A percentile compares a stretch with the other conserved stretches of the same genome.
Conservation (phyloP, 2,797 vertebrate genomes). For the Champsocephalus gunnari region DNA sequence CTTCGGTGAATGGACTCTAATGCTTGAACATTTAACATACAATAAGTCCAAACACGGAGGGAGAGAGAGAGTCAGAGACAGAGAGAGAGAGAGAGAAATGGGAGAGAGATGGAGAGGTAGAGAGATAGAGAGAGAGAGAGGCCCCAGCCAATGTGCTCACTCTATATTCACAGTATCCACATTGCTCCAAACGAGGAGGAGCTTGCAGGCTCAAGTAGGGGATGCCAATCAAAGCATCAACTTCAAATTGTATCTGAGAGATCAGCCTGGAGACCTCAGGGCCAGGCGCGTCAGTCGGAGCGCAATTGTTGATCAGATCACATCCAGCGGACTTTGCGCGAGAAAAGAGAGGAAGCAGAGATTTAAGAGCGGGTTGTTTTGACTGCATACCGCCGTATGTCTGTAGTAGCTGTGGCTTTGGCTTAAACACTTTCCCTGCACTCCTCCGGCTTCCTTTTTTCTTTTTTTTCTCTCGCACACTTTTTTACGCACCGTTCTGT, state of each 20-base stretch:
- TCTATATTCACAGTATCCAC: constrained; percentile 89
- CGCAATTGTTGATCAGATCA: constrained; percentile 98
- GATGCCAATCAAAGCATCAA: constrained; percentile 99
- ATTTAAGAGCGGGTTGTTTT: constrained; percentile 86
- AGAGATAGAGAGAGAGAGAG: constrained; percentile 63
- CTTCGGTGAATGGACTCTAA: constrained; percentile 90
- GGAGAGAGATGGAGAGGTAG: constrained; percentile 7
- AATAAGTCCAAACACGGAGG: constrained; percentile 86
- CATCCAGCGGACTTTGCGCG: constrained; percentile 93
- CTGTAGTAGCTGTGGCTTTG: constrained; percentile 70
- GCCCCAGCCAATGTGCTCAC: constrained; percentile 88
- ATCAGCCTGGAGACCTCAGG: constrained; percentile 96
- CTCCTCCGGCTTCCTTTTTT: constrained; percentile 55
- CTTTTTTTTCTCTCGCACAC: constrained; percentile 31
- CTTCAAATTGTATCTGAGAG: constrained; percentile 99
- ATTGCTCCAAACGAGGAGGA: constrained; percentile 91
- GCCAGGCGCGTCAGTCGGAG: constrained; percentile 97
- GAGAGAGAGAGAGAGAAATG: constrained; percentile 8
- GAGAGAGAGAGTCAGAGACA: constrained; percentile 34
- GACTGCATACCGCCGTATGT: constrained; percentile 67
- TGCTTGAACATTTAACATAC: constrained; percentile 93
- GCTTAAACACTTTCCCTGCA: constrained; percentile 72
- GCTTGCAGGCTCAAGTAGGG: constrained; percentile 90
- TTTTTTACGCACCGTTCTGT: constrained; percentile 61
- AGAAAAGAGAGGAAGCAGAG: constrained; percentile 83